Evolutionary conservation across 2,888 invertebrate genomes (phyloP), one percentile per base, ranked within the genome.

Genomic region (Eupithecia exiguata): DNA sequence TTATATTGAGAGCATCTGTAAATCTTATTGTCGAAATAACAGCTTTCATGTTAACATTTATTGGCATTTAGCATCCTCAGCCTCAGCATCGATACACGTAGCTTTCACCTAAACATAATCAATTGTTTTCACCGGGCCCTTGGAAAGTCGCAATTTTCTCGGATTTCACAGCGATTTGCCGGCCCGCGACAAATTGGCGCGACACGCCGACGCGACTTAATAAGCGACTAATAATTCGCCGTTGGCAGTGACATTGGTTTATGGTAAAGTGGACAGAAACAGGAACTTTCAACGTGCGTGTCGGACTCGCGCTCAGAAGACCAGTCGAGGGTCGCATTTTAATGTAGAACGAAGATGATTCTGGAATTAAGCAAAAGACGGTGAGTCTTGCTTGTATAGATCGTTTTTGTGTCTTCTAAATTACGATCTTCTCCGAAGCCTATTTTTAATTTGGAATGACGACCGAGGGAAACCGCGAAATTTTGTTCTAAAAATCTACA

Each of bases 151-250:
- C 80, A 81, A 85, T 85, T 85, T 85, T 81, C 83, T 72, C 78
- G 82, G 82, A 86, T 87, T 91, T 89, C 89, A 87, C 89, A 88
- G 85, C 86, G 84, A 87, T 90, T 88, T 88, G 86, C 85, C 77
- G 84, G 43, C 36, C 68, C 83, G 84, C 84, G 86, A 88, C 87
- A 87, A 88, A 88, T 86, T 79, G 83, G 76, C 78, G 80, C 79
- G 83, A 79, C 70, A 69, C 71, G 69, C 58, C 58, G 25, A 38
- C 40, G 58, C 53, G 53, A 35, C 49, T 65, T 21, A 65, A 40
- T 58, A 35, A 43, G 25, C 18, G 63, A 65, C 63, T 38, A 65
- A 38, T 65, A 65, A 70, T 43, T 66, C 58, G 71, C 58, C 53
- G 38, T 66, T 21, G 38, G 66, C 25, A 25, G 7, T 58, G 16